Evolutionary conservation across 2,888 invertebrate species (phyloP).

Genomic region (Drosophila formosana): DNA sequence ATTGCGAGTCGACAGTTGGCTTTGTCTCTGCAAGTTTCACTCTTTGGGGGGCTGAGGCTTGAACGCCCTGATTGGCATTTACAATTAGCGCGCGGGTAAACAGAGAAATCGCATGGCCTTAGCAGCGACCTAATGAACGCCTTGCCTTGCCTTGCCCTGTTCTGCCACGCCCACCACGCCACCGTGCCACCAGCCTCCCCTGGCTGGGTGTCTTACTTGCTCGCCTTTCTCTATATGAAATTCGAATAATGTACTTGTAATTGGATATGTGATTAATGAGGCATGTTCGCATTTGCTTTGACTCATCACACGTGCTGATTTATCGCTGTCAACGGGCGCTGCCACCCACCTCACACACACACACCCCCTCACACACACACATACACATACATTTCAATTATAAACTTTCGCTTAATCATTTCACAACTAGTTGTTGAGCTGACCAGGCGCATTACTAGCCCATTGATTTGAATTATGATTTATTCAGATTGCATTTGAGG

Average conservation of each 20-base stretch:
- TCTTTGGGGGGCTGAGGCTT: background rate
- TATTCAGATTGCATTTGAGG: conserved; percentile 9
- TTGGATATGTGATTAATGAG: conserved; percentile 78
- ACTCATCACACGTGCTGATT: conserved; percentile 78
- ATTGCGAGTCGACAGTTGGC: conserved; percentile 52
- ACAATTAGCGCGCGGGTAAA: conserved; percentile 83
- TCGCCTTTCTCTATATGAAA: conserved; percentile 38
- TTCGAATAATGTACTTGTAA: conserved; percentile 78
- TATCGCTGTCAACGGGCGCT: conserved; percentile 67
- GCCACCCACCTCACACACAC: conserved; percentile 9
- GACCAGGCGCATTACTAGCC: conserved; percentile 11
- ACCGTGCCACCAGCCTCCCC: background rate
- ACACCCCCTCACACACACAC: background rate
- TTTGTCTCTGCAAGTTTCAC: conserved; percentile 51
- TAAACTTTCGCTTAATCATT: conserved; percentile 68
- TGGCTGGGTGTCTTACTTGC: too few relatives aligned
- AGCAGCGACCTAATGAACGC: conserved; percentile 59
- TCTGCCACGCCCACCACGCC: conserved; percentile 10
- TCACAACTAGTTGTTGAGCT: conserved; percentile 57
- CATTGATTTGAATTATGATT: conserved; percentile 33
- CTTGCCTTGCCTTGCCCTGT: conserved; percentile 14
- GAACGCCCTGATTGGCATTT: conserved; percentile 82
- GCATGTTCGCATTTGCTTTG: conserved; percentile 67
- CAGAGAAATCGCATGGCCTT: conserved; percentile 70
- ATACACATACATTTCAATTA: conserved; percentile 47